Percentiles rank a stretch among this genome's conserved stretches.
Conservation (phyloP, 2,888 invertebrate species). For the Hydraecia micacea region DNA sequence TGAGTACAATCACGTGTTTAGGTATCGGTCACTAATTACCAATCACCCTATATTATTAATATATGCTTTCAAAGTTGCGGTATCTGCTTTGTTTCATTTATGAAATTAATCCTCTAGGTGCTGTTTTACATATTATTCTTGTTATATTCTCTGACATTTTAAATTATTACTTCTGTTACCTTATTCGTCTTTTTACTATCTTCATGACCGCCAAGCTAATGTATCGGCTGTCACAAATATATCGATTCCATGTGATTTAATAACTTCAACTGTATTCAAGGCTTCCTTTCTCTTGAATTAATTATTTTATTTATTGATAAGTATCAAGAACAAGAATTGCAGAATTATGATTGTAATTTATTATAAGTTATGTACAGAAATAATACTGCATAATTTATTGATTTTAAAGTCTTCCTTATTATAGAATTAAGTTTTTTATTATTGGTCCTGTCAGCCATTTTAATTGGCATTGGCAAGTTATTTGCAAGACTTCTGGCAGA, state of each 20-base stretch:
- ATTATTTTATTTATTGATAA: slow-evolving; percentile 38
- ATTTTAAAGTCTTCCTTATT: slow-evolving; percentile 26
- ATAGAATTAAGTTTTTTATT: slow-evolving; percentile 6
- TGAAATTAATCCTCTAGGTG: slow-evolving; percentile 1
- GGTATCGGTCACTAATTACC: too few species aligned
- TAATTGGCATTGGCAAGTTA: not conserved
- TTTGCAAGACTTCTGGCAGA: not conserved
- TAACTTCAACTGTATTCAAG: slow-evolving; percentile 55
- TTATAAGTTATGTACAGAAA: not conserved
- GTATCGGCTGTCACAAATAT: slow-evolving; percentile 46
- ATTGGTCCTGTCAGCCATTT: slow-evolving; percentile 13
- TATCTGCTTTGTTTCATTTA: slow-evolving; percentile 17
- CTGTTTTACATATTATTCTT: slow-evolving; percentile 29
- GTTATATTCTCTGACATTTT: slow-evolving; percentile 13
- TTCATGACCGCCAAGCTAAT: slow-evolving; percentile 41
- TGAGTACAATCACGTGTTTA: too few species aligned
- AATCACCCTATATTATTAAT: too few species aligned
- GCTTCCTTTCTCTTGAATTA: slow-evolving; percentile 55
- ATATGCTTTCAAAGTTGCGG: not conserved
- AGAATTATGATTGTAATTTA: slow-evolving; percentile 25
- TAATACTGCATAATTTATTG: slow-evolving; percentile 1
- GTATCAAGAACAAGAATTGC: slow-evolving; percentile 25
- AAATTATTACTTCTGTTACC: slow-evolving; percentile 24
- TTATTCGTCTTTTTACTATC: slow-evolving; percentile 32
- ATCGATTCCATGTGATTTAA: slow-evolving; percentile 53